Conservation (phyloP, 2,888 invertebrate genomes). For the Mycalesis mineus region DNA sequence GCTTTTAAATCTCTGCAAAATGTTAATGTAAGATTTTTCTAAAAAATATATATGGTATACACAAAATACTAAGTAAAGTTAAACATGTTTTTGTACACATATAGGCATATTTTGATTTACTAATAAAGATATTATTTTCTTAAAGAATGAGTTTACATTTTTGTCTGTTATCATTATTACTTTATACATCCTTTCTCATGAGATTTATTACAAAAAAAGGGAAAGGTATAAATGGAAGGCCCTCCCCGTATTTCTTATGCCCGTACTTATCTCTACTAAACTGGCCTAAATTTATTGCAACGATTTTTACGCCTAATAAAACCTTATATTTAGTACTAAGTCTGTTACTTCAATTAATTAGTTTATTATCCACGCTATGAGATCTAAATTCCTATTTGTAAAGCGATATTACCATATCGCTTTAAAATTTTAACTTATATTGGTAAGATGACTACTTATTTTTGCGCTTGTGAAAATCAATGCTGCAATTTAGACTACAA, state of each 20-base stretch:
- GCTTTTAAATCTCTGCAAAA: too few relatives aligned
- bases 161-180: conserved; percentile 13
- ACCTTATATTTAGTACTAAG: neutral
- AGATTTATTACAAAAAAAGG: conserved; percentile 18
- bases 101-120: too few relatives aligned
- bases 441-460: too few relatives aligned
- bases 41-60: too few relatives aligned
- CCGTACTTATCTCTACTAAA: conserved; percentile 16
- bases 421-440: too few relatives aligned
- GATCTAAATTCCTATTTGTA: neutral
- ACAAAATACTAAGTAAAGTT: too few relatives aligned
- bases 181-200: neutral
- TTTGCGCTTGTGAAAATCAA: too few relatives aligned
- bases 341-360: neutral
- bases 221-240: conserved; percentile 12
- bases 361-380: neutral
- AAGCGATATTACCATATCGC: too few relatives aligned
- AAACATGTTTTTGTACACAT: too few relatives aligned
- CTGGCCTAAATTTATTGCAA: conserved; percentile 13
- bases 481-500: too few relatives aligned
- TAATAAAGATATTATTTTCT: neutral
- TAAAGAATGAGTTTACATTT: conserved; percentile 8
- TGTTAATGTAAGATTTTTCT: too few relatives aligned
- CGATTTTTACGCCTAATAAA: conserved; percentile 9
- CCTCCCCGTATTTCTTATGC: conserved; percentile 2